Evolutionary conservation across 2,888 invertebrate species (phyloP).

Genomic region (Mechanitis messenoides): DNA sequence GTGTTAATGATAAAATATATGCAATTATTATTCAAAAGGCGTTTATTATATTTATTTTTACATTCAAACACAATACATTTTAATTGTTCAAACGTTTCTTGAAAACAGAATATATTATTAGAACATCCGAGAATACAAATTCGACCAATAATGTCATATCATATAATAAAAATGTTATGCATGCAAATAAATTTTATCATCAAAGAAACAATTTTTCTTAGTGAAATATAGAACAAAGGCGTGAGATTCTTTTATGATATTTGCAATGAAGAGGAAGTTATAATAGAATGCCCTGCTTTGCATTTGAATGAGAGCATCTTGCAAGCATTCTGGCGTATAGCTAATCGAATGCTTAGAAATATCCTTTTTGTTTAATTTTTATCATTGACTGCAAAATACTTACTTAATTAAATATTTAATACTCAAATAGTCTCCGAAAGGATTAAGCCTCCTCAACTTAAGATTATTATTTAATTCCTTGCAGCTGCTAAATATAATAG

Average conservation of each 20-base stretch:
- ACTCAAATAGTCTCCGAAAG: too few relatives aligned
- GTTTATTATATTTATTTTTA: too few relatives aligned
- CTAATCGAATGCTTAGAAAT: conserved; percentile 19
- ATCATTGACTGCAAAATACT: too few relatives aligned
- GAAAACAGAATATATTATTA: neutral
- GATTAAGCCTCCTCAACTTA: too few relatives aligned
- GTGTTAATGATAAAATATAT: too few relatives aligned
- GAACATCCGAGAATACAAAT: neutral
- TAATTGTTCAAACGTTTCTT: too few relatives aligned
- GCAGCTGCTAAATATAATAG: too few relatives aligned
- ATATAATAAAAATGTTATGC: conserved; percentile 6
- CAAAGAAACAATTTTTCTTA: conserved; percentile 20
- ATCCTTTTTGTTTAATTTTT: neutral
- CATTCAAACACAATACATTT: too few relatives aligned
- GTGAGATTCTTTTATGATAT: conserved; percentile 28
- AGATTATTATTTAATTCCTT: too few relatives aligned
- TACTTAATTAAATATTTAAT: too few relatives aligned
- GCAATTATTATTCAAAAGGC: too few relatives aligned
- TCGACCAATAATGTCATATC: too few relatives aligned
- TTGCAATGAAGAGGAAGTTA: conserved; percentile 25
- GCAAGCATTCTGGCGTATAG: conserved; percentile 18
- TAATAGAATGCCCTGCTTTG: conserved; percentile 29
- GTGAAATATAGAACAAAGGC: conserved; percentile 23
- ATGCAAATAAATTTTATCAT: conserved; percentile 11
- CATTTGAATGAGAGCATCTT: conserved; percentile 28